These are phyloP conservation scores for Apodemia zela DNA, from an alignment of 2,888 invertebrate species.

Conservation along the genomic window DNA sequence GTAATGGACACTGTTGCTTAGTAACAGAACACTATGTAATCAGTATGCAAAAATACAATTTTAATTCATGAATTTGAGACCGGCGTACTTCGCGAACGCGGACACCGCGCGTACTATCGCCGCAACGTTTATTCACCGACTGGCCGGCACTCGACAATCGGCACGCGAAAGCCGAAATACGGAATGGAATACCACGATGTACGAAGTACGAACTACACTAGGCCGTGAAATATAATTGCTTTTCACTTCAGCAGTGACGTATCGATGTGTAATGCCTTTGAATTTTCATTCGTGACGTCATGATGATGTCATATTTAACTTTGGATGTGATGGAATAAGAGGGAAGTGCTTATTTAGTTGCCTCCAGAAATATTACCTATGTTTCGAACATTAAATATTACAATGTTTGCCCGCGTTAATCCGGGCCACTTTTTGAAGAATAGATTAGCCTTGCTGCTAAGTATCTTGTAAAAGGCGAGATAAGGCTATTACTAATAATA, in stretches of 20 bases:
- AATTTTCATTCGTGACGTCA: not conserved
- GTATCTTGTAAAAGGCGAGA: not conserved
- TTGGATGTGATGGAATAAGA: not conserved
- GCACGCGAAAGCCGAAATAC: constrained; percentile 12
- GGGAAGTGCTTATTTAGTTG: not conserved
- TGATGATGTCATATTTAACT: not conserved
- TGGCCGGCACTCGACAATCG: constrained; percentile 4
- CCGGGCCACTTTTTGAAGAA: not conserved
- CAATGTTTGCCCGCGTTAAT: not conserved
- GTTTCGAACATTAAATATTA: no score
- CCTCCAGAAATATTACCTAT: no score
- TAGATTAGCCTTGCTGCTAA: not conserved
- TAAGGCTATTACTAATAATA: no score
- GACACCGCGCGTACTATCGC: not conserved
- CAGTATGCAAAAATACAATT: constrained; percentile 1
- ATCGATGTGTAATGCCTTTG: not conserved
- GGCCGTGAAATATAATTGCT: constrained; percentile 14
- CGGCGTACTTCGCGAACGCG: constrained; percentile 3
- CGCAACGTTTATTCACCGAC: constrained; percentile 7
- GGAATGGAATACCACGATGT: not conserved
- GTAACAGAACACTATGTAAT: constrained; percentile 3
- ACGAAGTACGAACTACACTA: constrained; percentile 7
- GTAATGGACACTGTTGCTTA: constrained; percentile 2
- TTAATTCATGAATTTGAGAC: constrained; percentile 16
- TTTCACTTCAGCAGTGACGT: constrained; percentile 11